These are phyloP conservation scores for Hyppa rectilinea DNA, from an alignment of 2,888 invertebrate species.

Conservation along the genomic window DNA sequence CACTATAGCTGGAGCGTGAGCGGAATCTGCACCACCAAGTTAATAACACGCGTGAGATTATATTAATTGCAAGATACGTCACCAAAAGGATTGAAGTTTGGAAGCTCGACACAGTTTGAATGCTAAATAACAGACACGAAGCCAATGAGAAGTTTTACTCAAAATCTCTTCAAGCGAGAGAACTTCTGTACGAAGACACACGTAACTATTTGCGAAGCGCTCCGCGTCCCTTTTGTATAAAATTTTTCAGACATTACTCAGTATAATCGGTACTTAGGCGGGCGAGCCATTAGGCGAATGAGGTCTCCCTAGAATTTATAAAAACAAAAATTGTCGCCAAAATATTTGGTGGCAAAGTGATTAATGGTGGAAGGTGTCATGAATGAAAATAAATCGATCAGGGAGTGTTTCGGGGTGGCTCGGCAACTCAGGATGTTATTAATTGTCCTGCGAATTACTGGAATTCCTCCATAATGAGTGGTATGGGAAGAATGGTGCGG, in stretches of 20 bases:
- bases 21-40: constrained; percentile 48
- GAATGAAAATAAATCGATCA: constrained; percentile 68
- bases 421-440: constrained; percentile 65
- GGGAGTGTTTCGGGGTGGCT: constrained; percentile 60
- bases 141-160: constrained; percentile 40
- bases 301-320: constrained; percentile 59
- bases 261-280: constrained; percentile 56
- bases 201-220: constrained; percentile 48
- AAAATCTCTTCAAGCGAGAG: constrained; percentile 29
- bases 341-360: constrained; percentile 66
- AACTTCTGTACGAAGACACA: constrained; percentile 30
- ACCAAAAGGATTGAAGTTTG: constrained; percentile 58
- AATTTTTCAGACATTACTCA: constrained; percentile 52
- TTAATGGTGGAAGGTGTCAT: constrained; percentile 66
- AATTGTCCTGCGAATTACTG: constrained; percentile 68
- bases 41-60: constrained; percentile 62
- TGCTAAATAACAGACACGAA: constrained; percentile 48
- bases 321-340: constrained; percentile 63
- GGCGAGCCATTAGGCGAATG: constrained; percentile 53
- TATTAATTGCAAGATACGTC: constrained; percentile 64
- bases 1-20: constrained; percentile 63
- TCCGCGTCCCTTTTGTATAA: constrained; percentile 45
- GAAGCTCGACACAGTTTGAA: constrained; percentile 45
- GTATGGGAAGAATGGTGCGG: constrained; percentile 69
- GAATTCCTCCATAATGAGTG: constrained; percentile 71